Evolutionary conservation across 2,113 vertebrate species (phyloP).

Genomic region (Scopus umbretta): DNA sequence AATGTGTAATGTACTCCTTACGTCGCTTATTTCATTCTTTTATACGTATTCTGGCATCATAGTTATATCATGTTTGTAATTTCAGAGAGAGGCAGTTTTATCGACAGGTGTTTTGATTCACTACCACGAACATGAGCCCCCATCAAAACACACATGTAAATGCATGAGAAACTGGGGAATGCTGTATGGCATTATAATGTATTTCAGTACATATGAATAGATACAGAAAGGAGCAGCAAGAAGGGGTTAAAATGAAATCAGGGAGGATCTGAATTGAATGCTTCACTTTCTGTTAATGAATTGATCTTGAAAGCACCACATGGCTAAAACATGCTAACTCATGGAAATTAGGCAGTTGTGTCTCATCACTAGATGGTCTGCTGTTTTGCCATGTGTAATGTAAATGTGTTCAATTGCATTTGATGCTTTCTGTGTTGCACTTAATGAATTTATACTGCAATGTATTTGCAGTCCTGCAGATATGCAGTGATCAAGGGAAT

Average conservation of each 20-base stretch:
- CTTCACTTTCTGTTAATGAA: neutral
- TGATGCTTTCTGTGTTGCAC: neutral
- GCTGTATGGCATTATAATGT: neutral
- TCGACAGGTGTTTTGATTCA: neutral
- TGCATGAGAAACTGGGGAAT: neutral
- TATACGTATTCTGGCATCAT: neutral
- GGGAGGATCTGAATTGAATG: neutral
- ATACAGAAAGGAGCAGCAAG: neutral
- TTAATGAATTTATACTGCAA: neutral
- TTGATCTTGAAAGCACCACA: neutral
- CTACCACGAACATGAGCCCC: neutral
- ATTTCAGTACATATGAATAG: neutral
- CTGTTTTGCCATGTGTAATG: neutral
- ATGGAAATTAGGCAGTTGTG: neutral
- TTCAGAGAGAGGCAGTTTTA: neutral
- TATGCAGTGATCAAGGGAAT: neutral
- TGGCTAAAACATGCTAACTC: neutral
- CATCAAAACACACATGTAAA: neutral
- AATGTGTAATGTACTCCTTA: neutral
- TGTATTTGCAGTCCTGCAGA: neutral
- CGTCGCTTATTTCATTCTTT: neutral
- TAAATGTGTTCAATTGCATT: neutral
- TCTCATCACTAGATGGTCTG: neutral
- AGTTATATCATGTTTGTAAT: neutral
- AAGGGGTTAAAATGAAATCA: neutral